Base-by-base conservation (phyloP, 2,888 invertebrate species). In the Trachelus tabidus region DNA sequence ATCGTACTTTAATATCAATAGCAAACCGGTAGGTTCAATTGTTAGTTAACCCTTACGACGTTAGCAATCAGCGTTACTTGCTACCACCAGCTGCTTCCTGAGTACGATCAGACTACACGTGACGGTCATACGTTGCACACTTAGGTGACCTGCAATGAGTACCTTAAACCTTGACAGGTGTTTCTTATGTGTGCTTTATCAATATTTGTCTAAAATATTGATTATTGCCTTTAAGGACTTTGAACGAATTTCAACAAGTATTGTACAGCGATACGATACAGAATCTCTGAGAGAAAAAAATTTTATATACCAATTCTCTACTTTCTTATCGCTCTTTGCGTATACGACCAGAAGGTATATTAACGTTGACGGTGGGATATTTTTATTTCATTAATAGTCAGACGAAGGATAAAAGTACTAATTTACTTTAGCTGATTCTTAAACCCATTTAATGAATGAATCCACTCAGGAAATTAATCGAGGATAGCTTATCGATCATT, bases 11-110 rank as follows among this genome's bases (percentile, higher is more conserved):
- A 81, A 85, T 86, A 85, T 83, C 81, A 83, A 81, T 84, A 84
- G 86, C 83, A 83, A 86, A 84, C 79, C 78, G 73, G 78, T 71
- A 75, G 80, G 90, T 87, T 90, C 88, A 90, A 90, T 89, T 90
- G 90, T 85, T 86, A 84, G 83, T 90, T 90, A 87, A 90, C 90
- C 88, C 76, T 84, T 83, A 81, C 84, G 80, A 81, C 84, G 80
- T 80, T 80, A 81, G 82, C 85, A 87, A 89, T 89, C 86, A 87
- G 82, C 85, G 86, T 84, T 86, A 88, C 86, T 87, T 87, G 84
- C 83, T 80, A 83, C 82, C 82, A 80, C 81, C 85, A 85, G 85
- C 85, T 87, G 87, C 87, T 89, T 89, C 85, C 86, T 87, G 83
- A 84, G 86, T 80, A 79, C 78, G 79, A 79, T 76, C 80, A 75